phyloP scores from a whole-genome alignment of 2,113 vertebrate species.

The Agapornis roseicollis region DNA sequence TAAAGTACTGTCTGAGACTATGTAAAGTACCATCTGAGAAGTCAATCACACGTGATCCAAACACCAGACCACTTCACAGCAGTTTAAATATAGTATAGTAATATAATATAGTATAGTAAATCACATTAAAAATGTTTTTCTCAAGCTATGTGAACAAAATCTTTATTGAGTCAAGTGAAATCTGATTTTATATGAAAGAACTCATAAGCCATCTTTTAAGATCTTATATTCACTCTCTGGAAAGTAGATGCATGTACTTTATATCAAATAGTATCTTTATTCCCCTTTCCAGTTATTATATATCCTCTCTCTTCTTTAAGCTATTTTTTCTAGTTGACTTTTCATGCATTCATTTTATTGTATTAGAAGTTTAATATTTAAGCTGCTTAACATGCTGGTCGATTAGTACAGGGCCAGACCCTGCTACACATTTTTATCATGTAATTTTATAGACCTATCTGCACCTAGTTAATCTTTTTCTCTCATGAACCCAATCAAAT shows the following conservation, averaged over 20 bases:
- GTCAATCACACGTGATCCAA: not conserved
- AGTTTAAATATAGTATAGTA: not conserved
- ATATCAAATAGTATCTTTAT: not conserved
- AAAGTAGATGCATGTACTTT: not conserved
- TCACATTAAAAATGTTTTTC: not conserved
- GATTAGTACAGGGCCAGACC: not conserved
- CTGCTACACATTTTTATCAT: not conserved
- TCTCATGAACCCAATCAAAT: not conserved
- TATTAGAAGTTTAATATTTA: slow-evolving; percentile 4
- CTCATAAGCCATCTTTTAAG: not conserved
- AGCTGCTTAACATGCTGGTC: not conserved
- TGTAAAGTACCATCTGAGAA: not conserved
- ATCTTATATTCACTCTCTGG: not conserved
- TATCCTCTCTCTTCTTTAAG: not conserved
- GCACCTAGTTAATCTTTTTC: slow-evolving; percentile 6
- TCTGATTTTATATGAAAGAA: not conserved
- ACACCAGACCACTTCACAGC: not conserved
- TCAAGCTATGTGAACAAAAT: not conserved
- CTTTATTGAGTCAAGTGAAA: not conserved
- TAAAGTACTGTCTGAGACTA: not conserved
- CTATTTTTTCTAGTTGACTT: not conserved
- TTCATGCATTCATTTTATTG: not conserved
- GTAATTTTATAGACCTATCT: not conserved
- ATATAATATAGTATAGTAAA: not conserved
- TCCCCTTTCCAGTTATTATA: not conserved